phyloP scores from a whole-genome alignment of 1,140 invertebrate genomes.

The Calephelis nemesis region DNA sequence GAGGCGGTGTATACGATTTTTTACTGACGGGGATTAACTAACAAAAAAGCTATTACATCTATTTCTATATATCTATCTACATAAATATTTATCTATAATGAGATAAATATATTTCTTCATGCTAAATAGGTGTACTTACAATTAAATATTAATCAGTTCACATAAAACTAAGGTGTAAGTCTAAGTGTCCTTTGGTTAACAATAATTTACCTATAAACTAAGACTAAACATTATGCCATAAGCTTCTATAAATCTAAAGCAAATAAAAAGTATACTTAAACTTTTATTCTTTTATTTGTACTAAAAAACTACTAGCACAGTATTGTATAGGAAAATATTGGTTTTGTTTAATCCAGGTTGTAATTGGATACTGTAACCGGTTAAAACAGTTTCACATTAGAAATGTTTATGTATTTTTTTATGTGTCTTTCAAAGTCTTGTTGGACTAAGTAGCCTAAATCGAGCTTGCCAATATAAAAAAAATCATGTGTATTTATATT shows the following conservation, averaged over 20 bases:
- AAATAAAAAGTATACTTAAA: background rate
- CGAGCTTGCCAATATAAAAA: too few relatives aligned
- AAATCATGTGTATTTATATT: too few relatives aligned
- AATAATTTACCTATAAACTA: background rate
- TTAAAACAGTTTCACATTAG: too few relatives aligned
- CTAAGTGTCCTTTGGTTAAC: conserved; percentile 5
- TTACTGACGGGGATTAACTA: background rate
- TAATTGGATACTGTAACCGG: too few relatives aligned
- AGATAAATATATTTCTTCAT: conserved; percentile 3
- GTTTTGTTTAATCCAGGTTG: too few relatives aligned
- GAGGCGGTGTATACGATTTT: background rate
- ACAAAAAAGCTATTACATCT: background rate
- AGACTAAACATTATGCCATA: background rate
- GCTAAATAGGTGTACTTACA: conserved; percentile 11
- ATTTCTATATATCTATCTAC: background rate
- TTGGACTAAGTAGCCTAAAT: too few relatives aligned
- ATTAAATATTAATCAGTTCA: conserved; percentile 1
- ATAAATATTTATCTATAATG: background rate
- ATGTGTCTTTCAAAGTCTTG: too few relatives aligned
- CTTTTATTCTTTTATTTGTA: background rate
- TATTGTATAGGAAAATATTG: too few relatives aligned
- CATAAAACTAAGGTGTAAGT: background rate
- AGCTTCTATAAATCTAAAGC: background rate
- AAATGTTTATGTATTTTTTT: too few relatives aligned
- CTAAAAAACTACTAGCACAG: too few relatives aligned